These are phyloP conservation scores for Hypselothyrea guttata DNA, from an alignment of 2,888 invertebrate species.

Conservation along the genomic window DNA sequence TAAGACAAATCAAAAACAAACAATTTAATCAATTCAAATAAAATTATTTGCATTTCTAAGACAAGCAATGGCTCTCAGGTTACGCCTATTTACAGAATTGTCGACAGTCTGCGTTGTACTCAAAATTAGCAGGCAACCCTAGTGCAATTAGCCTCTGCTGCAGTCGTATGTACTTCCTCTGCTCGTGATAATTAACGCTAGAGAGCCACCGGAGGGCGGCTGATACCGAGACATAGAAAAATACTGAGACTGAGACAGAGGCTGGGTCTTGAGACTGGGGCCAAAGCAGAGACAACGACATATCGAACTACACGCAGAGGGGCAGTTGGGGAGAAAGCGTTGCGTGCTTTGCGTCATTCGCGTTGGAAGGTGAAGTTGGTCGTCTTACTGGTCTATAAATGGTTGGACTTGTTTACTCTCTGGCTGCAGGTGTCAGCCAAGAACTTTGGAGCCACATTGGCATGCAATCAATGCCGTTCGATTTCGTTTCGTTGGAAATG, in stretches of 20 bases:
- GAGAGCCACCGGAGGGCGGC: too few relatives aligned
- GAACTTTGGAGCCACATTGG: constrained; percentile 80
- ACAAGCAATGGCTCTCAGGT: constrained; percentile 25
- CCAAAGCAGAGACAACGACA: constrained; percentile 7
- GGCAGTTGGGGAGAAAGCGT: constrained; percentile 17
- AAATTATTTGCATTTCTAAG: constrained; percentile 21
- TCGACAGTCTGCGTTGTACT: constrained; percentile 17
- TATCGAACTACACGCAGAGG: background rate
- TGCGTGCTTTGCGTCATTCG: constrained; percentile 75
- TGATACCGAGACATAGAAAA: constrained; percentile 49
- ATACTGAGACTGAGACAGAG: constrained; percentile 16
- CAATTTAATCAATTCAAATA: too few relatives aligned
- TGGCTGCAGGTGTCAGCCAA: constrained; percentile 71
- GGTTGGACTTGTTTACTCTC: constrained; percentile 52
- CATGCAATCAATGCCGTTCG: constrained; percentile 80
- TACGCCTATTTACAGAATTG: constrained; percentile 24
- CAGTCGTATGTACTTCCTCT: constrained; percentile 66
- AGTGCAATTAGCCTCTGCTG: constrained; percentile 63
- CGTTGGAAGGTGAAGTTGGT: constrained; percentile 58
- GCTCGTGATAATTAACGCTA: constrained; percentile 77
- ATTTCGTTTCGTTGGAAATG: constrained; percentile 71
- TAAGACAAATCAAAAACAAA: too few relatives aligned
- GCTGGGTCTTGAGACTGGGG: constrained; percentile 9
- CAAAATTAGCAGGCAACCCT: constrained; percentile 44
- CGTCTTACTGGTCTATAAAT: constrained; percentile 77